These are phyloP conservation scores for Istiophorus platypterus DNA, from an alignment of 2,113 vertebrate species.

Conservation along the genomic window DNA sequence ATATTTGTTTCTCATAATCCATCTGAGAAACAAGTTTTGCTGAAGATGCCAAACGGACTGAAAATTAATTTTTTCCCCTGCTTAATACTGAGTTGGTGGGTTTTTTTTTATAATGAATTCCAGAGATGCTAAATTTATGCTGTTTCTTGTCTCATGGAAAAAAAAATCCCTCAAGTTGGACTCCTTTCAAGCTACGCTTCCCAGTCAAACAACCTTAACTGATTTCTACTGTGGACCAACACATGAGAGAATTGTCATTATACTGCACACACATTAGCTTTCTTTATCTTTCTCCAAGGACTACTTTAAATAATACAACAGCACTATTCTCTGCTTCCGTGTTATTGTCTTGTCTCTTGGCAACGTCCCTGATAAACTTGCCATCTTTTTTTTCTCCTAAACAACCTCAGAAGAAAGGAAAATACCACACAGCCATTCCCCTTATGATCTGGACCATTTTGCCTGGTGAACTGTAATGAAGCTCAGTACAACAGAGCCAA, in stretches of 20 bases:
- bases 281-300: not conserved
- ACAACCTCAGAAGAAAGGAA: conserved; percentile 57
- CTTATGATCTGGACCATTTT: conserved; percentile 60
- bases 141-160: conserved; percentile 7
- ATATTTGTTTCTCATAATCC: conserved; percentile 60
- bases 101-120: conserved; percentile 47
- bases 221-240: not conserved
- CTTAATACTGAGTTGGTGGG: conserved; percentile 33
- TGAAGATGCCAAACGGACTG: conserved; percentile 13
- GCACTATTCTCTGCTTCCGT: not conserved
- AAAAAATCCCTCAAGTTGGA: not conserved
- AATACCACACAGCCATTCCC: conserved; percentile 64
- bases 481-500: conserved; percentile 57
- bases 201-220: not conserved
- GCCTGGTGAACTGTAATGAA: conserved; percentile 64
- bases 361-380: conserved; percentile 30
- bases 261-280: not conserved
- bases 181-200: not conserved
- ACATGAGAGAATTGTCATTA: too few relatives aligned
- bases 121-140: not conserved
- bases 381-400: conserved; percentile 41
- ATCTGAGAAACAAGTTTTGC: conserved; percentile 40
- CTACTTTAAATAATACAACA: not conserved
- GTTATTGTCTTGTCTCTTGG: conserved; percentile 13
- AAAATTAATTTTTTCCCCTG: not conserved